phyloP scores from a whole-genome alignment of 2,113 vertebrate species.

The Lynx canadensis region DNA sequence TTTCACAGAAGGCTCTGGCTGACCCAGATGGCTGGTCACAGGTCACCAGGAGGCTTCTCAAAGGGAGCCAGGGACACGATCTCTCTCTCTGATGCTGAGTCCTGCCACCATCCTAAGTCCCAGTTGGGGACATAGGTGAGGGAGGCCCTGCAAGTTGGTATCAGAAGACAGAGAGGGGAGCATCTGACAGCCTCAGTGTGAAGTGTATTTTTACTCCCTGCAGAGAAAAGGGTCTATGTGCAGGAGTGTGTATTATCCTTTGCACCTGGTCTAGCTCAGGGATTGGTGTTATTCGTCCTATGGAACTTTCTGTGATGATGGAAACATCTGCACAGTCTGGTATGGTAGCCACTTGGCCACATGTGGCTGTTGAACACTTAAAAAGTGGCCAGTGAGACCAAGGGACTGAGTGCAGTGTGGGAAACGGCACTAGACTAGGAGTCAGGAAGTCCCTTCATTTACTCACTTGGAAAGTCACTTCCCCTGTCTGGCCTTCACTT shows the following conservation, averaged over 20 bases:
- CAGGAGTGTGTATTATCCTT: not conserved
- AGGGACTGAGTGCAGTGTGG: not conserved
- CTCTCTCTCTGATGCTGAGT: not conserved
- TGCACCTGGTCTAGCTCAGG: not conserved
- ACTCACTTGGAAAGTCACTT: conserved; percentile 55
- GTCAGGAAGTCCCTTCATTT: conserved; percentile 27
- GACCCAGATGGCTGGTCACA: not conserved
- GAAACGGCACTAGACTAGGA: conserved; percentile 5
- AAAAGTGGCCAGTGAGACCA: not conserved
- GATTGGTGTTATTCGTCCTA: not conserved
- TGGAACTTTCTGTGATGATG: not conserved
- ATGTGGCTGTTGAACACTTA: not conserved
- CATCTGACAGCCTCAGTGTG: too few relatives aligned
- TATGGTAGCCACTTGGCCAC: not conserved
- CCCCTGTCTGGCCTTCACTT: conserved; percentile 29
- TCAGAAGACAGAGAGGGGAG: not conserved
- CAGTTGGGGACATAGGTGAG: not conserved
- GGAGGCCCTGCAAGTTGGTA: not conserved
- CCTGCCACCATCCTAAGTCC: not conserved
- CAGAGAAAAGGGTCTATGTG: not conserved
- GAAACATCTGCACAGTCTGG: not conserved
- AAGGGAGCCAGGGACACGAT: not conserved
- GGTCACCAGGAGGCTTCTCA: not conserved
- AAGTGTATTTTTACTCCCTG: not conserved
- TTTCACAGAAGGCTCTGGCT: not conserved